These are phyloP conservation scores for Orchesella cincta DNA, from an alignment of 1,140 invertebrate species.

Conservation along the genomic window DNA sequence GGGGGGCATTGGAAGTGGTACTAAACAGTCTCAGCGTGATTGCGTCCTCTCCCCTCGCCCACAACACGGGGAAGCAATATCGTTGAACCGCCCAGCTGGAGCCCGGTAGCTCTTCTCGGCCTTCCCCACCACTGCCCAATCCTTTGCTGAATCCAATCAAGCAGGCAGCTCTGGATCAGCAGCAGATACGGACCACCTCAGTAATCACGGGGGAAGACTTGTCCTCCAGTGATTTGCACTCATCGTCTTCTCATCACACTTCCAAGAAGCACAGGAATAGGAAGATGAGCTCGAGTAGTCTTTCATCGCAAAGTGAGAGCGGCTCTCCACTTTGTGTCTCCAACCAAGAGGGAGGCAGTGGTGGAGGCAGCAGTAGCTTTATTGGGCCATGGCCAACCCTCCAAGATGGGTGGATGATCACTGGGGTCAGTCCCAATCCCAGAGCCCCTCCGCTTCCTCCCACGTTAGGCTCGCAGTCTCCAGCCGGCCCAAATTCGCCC, in stretches of 20 bases:
- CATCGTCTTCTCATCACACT: slow-evolving; percentile 1
- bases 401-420: not conserved
- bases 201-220: slow-evolving; percentile 15
- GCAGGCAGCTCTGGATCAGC: not conserved
- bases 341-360: slow-evolving; percentile 30
- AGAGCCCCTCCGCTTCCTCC: slow-evolving; percentile 48
- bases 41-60: not conserved
- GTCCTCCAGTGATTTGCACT: not conserved
- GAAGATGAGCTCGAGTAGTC: slow-evolving; percentile 44
- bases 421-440: slow-evolving; percentile 35
- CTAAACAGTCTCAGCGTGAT: not conserved
- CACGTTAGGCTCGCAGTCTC: slow-evolving; percentile 48
- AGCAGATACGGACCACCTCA: not conserved
- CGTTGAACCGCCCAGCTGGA: slow-evolving; percentile 3
- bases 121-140: not conserved
- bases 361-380: not conserved
- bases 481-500: slow-evolving; percentile 48
- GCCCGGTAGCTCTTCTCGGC: not conserved
- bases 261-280: slow-evolving; percentile 43
- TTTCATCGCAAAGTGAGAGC: slow-evolving; percentile 47
- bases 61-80: not conserved
- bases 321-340: slow-evolving; percentile 42
- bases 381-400: not conserved
- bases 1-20: no score
- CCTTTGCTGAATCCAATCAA: slow-evolving; percentile 17